Evolutionary conservation across 1,140 invertebrate genomes (phyloP).

Genomic region (Coenobita brevimanus): DNA sequence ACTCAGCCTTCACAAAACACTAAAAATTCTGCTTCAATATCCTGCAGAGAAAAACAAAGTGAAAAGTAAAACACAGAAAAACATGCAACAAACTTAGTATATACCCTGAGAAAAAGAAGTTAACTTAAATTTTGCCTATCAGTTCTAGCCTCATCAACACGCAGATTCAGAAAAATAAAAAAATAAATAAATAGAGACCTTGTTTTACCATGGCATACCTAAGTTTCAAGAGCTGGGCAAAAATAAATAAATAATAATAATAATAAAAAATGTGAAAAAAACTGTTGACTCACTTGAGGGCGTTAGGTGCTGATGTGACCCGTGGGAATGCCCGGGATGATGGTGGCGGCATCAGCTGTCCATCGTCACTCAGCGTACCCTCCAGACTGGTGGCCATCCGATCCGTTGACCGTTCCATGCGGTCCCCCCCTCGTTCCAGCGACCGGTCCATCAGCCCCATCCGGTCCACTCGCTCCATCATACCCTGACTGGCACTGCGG

Average conservation of each 20-base stretch:
- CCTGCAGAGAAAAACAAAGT: neutral
- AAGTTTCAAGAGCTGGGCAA: too few species aligned
- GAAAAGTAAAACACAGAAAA: too few species aligned
- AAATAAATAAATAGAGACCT: too few species aligned
- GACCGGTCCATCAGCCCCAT: constrained; percentile 4
- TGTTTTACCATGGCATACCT: too few species aligned
- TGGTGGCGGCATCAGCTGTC: constrained; percentile 40
- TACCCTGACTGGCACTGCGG: too few species aligned
- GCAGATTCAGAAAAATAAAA: too few species aligned
- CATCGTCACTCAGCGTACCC: constrained; percentile 54
- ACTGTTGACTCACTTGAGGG: constrained; percentile 61
- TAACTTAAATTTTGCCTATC: too few species aligned
- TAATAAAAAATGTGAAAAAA: too few species aligned
- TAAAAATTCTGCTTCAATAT: neutral
- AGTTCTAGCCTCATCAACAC: too few species aligned
- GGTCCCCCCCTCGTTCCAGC: neutral
- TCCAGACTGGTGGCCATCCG: constrained; percentile 65
- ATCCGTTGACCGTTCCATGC: constrained; percentile 31
- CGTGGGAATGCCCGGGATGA: constrained; percentile 46
- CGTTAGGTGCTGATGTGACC: constrained; percentile 60
- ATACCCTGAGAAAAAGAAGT: too few species aligned
- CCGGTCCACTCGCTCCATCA: constrained; percentile 10
- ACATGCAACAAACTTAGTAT: too few species aligned
- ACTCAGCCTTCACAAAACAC: neutral
- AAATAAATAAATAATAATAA: too few species aligned